These are phyloP conservation scores for Brenthis hecate DNA, from an alignment of 2,888 invertebrate genomes.

Conservation along the genomic window DNA sequence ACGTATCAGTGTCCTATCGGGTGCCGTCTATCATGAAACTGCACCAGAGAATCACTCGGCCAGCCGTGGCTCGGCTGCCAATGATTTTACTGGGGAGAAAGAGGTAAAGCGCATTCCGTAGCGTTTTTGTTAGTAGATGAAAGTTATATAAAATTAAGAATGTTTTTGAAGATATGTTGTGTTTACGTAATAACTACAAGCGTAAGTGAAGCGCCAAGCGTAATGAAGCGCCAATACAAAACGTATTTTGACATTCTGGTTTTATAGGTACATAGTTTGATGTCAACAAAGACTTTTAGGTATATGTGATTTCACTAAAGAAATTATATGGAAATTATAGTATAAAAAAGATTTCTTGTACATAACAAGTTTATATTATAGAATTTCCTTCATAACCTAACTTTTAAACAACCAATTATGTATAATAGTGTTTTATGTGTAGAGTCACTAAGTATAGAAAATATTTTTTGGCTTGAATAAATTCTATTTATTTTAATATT, in stretches of 20 bases:
- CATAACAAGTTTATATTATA: constrained; percentile 11
- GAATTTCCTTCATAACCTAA: constrained; percentile 42
- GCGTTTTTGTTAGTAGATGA: constrained; percentile 46
- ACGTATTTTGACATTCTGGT: constrained; percentile 66
- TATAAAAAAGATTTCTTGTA: not conserved
- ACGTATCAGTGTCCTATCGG: constrained; percentile 90
- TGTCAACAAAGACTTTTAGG: constrained; percentile 61
- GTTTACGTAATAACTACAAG: constrained; percentile 77
- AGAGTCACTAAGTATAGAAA: not conserved
- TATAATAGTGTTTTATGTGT: constrained; percentile 16
- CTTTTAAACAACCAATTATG: constrained; percentile 36
- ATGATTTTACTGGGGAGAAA: constrained; percentile 78
- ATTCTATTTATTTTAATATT: not conserved
- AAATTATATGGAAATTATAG: not conserved
- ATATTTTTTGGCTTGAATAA: not conserved
- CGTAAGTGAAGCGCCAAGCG: constrained; percentile 58
- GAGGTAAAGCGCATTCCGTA: constrained; percentile 67
- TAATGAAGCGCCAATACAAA: constrained; percentile 44
- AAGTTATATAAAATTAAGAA: constrained; percentile 49
- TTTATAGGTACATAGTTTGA: constrained; percentile 49
- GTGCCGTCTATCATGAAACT: constrained; percentile 80
- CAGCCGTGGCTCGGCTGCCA: constrained; percentile 70
- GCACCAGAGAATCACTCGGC: constrained; percentile 72
- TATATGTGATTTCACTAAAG: not conserved
- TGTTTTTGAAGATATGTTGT: constrained; percentile 60